Evolutionary conservation across 2,888 invertebrate genomes (phyloP).

Genomic region (Boloria selene): DNA sequence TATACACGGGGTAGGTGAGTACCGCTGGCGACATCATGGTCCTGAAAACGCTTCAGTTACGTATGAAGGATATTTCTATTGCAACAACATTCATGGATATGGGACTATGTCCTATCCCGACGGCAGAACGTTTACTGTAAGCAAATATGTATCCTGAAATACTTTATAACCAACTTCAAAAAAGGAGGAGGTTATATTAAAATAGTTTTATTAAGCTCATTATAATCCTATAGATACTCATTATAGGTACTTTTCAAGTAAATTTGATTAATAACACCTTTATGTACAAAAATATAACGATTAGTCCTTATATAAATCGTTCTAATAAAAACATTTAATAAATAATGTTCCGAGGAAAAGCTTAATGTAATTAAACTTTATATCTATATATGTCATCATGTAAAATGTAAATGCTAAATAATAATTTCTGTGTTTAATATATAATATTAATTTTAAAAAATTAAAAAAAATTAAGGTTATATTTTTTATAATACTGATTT

Average conservation of each 20-base stretch:
- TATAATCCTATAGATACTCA: too few species aligned
- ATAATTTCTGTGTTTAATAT: too few species aligned
- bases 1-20: slow-evolving; percentile 77
- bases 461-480: not conserved
- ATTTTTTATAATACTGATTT: not conserved
- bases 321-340: not conserved
- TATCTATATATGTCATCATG: too few species aligned
- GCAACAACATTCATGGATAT: slow-evolving; percentile 80
- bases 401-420: too few species aligned
- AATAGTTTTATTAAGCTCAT: too few species aligned
- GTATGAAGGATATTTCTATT: slow-evolving; percentile 78
- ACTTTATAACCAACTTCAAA: too few species aligned
- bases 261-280: too few species aligned
- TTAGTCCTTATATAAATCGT: not conserved
- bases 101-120: slow-evolving; percentile 76
- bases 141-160: not conserved
- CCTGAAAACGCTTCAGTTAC: slow-evolving; percentile 51
- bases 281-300: too few species aligned
- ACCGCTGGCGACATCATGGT: slow-evolving; percentile 61
- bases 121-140: slow-evolving; percentile 57
- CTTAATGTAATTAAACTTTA: too few species aligned
- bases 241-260: too few species aligned
- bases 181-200: too few species aligned
- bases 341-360: not conserved
- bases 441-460: not conserved